Evolutionary conservation across 2,113 vertebrate species (phyloP).

Genomic region (Picathartes gymnocephalus): DNA sequence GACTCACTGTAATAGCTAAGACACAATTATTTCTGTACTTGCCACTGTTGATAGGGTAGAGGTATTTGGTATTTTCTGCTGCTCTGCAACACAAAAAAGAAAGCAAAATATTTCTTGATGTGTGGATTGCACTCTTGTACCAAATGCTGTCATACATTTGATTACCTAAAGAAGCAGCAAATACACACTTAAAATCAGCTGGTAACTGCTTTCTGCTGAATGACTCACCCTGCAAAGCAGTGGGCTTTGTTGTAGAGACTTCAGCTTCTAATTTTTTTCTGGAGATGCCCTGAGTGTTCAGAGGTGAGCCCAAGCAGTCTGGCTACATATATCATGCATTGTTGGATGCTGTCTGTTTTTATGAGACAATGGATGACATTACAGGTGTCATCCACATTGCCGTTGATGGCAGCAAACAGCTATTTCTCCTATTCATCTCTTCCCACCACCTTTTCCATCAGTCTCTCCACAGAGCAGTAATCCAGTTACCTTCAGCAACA

Average conservation of each 20-base stretch:
- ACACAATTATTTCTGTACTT: neutral
- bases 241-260: neutral
- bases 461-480: neutral
- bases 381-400: neutral
- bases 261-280: conserved; percentile 23
- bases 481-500: neutral
- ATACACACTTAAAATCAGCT: conserved; percentile 22
- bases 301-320: neutral
- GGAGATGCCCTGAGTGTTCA: neutral
- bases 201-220: conserved; percentile 46
- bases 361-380: neutral
- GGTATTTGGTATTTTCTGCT: neutral
- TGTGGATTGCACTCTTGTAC: neutral
- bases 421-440: neutral
- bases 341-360: neutral
- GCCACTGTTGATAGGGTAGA: neutral
- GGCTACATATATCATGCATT: neutral
- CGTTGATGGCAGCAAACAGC: neutral
- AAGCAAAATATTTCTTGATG: neutral
- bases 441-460: neutral
- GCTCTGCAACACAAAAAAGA: neutral
- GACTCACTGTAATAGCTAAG: neutral
- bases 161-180: conserved; percentile 43
- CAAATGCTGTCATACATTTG: neutral
- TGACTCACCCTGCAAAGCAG: conserved; percentile 3